Base-by-base conservation (phyloP, 2,797 vertebrate species). In the Sternarchorhynchus goeldii region DNA sequence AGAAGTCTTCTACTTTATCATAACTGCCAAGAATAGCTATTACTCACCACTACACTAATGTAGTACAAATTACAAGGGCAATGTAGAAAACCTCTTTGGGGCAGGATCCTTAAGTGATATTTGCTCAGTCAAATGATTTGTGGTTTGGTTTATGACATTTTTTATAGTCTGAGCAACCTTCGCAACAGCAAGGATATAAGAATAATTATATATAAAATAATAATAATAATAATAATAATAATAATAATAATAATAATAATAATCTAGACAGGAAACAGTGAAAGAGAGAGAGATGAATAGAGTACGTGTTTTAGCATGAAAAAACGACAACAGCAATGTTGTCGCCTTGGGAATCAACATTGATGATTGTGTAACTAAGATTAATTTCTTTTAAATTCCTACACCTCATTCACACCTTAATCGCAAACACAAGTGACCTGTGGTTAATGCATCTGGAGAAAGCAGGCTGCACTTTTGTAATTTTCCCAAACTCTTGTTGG, bases 11-110 rank as follows among this genome's bases (percentile, higher is more conserved):
- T 60, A 78, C 55, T 41, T 72, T 39, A 67, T 73, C 34, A 31
- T 68, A 29, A 18, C 14, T n/a, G 16, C 58, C 67, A 62, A 63
- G 81, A 80, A 82, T 64, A 81, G 74, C 6, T 62, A 77, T 82
- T 71, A 77, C 39, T 73, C 78, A 76, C 31, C 36, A 68, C 50
- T 36, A 45, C 39, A 71, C 75, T 32, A 67, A 79, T 75, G 73
- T 64, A 74, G 31, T 14, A n/a, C 53, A 63, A 62, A 81, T 73
- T 73, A 68, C 57, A 55, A 73, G 55, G 32, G 25, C 50, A 59
- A 59, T 64, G 16, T 55, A 69, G 10, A 76, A 55, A 71, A 21
- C 18, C 3, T 75, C 17, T 20, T 8, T 57, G 73, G 63, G 56
- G 76, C 34, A 25, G 64, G 69, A 50, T 50, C 0, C 45, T 78